Evolutionary conservation across 2,888 invertebrate species (phyloP).

Genomic region (Melinaea marsaeus): DNA sequence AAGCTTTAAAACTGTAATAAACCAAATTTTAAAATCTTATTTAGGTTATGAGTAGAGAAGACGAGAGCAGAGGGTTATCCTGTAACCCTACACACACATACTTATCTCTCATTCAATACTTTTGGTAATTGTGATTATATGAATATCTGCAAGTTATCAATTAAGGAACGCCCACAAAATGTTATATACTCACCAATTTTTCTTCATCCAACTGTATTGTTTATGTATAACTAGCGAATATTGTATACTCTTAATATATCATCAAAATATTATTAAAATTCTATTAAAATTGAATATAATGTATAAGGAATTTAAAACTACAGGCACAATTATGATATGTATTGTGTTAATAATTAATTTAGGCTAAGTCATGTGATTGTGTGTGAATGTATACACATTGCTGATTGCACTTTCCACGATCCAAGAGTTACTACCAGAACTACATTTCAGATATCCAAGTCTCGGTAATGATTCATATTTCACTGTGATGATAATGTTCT

Average conservation of each 20-base stretch:
- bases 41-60: too few species aligned
- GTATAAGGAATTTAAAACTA: slow-evolving; percentile 46
- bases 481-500: slow-evolving; percentile 18
- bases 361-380: slow-evolving; percentile 40
- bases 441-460: slow-evolving; percentile 20
- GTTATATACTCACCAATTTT: slow-evolving; percentile 28
- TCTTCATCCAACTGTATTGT: slow-evolving; percentile 22
- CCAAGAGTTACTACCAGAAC: slow-evolving; percentile 8
- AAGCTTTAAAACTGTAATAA: too few species aligned
- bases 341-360: slow-evolving; percentile 56
- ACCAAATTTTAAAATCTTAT: too few species aligned
- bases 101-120: too few species aligned
- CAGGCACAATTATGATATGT: slow-evolving; percentile 75
- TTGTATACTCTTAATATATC: slow-evolving; percentile 22
- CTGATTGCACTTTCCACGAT: slow-evolving; percentile 26
- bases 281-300: slow-evolving; percentile 24
- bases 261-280: slow-evolving; percentile 37
- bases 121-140: too few species aligned
- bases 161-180: too few species aligned
- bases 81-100: too few species aligned
- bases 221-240: slow-evolving; percentile 22
- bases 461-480: slow-evolving; percentile 19
- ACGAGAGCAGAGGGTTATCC: too few species aligned
- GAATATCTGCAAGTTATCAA: too few species aligned
- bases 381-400: background rate